Conservation (phyloP, 2,888 invertebrate species). For the Zelleria hepariella region DNA sequence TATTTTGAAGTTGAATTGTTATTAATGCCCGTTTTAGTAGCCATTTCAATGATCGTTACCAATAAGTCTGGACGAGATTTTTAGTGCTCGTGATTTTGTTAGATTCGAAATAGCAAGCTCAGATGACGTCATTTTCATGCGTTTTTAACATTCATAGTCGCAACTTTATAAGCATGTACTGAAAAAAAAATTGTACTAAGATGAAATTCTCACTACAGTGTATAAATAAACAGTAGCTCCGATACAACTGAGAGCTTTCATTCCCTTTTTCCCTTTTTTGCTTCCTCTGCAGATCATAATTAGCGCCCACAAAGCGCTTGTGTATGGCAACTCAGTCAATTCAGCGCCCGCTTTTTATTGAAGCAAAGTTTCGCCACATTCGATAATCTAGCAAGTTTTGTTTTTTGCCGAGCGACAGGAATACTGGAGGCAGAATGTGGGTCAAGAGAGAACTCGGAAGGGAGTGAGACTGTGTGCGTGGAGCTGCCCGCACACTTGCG, state of each 20-base stretch:
- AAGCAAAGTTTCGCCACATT: conserved; percentile 35
- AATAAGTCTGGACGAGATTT: neutral
- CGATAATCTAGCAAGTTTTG: conserved; percentile 50
- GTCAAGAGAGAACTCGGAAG: conserved; percentile 45
- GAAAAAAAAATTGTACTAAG: too few relatives aligned
- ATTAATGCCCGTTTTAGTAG: neutral
- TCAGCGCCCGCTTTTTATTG: neutral
- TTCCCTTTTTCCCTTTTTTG: neutral
- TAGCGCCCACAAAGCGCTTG: neutral
- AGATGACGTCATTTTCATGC: too few relatives aligned
- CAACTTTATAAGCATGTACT: too few relatives aligned
- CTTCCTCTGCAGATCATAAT: neutral
- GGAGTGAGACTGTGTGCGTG: conserved; percentile 12
- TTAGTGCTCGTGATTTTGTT: neutral
- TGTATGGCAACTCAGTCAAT: neutral
- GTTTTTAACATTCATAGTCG: too few relatives aligned
- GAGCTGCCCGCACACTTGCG: neutral
- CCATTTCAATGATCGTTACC: neutral
- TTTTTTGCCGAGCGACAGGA: conserved; percentile 22
- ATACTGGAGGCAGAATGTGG: conserved; percentile 28
- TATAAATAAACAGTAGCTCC: too few relatives aligned
- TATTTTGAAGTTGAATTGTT: neutral
- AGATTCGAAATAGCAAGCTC: neutral
- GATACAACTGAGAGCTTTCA: neutral
- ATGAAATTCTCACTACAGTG: too few relatives aligned